Base-by-base conservation (phyloP, 2,888 invertebrate genomes). In the Hanleya hanleyi region DNA sequence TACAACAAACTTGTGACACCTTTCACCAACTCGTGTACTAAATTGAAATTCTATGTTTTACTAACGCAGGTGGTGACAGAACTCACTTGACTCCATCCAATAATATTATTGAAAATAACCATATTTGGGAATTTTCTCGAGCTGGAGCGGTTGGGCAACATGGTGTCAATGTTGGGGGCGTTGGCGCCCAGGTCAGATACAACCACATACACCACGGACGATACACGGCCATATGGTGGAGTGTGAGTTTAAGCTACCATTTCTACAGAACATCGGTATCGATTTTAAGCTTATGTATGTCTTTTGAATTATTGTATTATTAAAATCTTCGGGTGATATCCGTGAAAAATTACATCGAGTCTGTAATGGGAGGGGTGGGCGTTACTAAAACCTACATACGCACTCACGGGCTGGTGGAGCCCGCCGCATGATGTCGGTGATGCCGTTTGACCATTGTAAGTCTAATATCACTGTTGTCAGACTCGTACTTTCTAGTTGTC, bases 121-220 rank as follows among this genome's bases (percentile, higher is more conserved):
- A 76, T 15, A 70, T 79, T 6, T 74, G 71, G 61, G 35, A 67
- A 18, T 81, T 73, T 51, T 66, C 77, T 32, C 73, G 83, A n/a
- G 78, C 69, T 35, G 78, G 72, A 9, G 77, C 77, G 5, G 76
- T 77, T 7, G 79, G 79, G 15, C 62, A 70, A 18, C 49, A 77
- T 32, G 80, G 75, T 0, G 57, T 83, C 1, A 29, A 38, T 18
- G 18, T 72, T 9, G 15, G 51, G 33, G 83, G 83, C 9, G 83
- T 83, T 2, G 78, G 75, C n/a, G 51, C 57, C 33, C 51, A 72
- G 18, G 75, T 81, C 1, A 73, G 75, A 0, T 70, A 78, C 66
- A 83, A 83, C 38, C 65, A 80, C 35, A 75, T 83, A 15, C 78
- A 78, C 36, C 69, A 71, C 15, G 81, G 80, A 26, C 81, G 79